Conservation (phyloP, 2,888 invertebrate species). For the Chaetogeoica ovagalla region DNA sequence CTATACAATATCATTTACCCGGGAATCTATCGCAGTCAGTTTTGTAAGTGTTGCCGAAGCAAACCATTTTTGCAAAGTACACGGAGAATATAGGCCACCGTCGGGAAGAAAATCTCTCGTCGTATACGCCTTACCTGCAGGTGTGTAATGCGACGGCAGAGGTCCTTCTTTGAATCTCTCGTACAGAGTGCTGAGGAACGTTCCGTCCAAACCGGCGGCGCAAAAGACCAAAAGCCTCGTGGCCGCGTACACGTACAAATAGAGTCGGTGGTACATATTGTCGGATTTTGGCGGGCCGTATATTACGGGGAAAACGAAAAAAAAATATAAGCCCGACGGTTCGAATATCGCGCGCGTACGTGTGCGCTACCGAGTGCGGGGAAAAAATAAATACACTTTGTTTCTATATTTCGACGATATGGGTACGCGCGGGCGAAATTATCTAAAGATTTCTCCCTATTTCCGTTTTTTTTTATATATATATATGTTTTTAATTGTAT, state of each 20-base stretch:
- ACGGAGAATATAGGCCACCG: no score
- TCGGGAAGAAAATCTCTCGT: no score
- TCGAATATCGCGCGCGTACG: neutral
- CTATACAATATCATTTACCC: no score
- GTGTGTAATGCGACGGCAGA: slow-evolving; percentile 9
- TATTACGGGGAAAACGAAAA: neutral
- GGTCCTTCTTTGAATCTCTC: slow-evolving; percentile 33
- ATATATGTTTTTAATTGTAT: slow-evolving; percentile 25
- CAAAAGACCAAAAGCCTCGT: slow-evolving; percentile 4
- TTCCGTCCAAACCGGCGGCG: slow-evolving; percentile 24
- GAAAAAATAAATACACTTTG: neutral
- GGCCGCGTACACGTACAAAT: neutral
- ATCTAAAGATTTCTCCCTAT: slow-evolving; percentile 35
- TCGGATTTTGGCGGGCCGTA: neutral
- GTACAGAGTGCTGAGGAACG: neutral
- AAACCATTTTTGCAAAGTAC: neutral
- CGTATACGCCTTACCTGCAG: slow-evolving; percentile 16
- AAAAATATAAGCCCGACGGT: neutral
- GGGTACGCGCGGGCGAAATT: neutral
- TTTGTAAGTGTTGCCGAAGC: neutral
- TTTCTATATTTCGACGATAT: neutral
- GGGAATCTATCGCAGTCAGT: no score
- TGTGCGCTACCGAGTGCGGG: neutral
- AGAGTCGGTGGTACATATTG: neutral
- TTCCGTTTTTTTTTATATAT: slow-evolving; percentile 4